Evolutionary conservation across 2,888 invertebrate genomes (phyloP).

Genomic region (Dinocampus coccinellae): DNA sequence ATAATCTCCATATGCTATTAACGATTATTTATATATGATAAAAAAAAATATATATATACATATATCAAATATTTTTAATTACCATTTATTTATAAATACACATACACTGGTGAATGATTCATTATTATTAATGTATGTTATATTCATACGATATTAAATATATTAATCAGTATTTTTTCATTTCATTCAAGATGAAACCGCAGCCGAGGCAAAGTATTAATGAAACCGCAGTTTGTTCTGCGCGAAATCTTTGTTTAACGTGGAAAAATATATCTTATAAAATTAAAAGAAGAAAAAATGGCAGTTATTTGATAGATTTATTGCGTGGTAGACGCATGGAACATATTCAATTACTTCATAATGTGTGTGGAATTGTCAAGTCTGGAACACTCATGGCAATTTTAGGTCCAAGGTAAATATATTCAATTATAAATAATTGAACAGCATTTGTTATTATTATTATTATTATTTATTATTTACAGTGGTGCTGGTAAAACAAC

Average conservation of each 20-base stretch:
- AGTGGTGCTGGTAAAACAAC: slow-evolving; percentile 86
- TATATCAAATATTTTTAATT: too few species aligned
- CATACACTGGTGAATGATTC: too few species aligned
- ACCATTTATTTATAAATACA: too few species aligned
- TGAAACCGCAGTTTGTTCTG: slow-evolving; percentile 29
- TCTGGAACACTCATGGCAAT: slow-evolving; percentile 82
- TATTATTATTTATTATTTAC: slow-evolving; percentile 28
- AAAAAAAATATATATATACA: too few species aligned
- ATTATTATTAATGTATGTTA: background rate
- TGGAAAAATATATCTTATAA: slow-evolving; percentile 59
- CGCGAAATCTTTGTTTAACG: slow-evolving; percentile 50
- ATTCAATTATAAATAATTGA: background rate
- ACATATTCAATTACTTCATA: slow-evolving; percentile 72
- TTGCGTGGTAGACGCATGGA: slow-evolving; percentile 71
- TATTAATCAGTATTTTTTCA: background rate
- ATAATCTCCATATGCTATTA: background rate
- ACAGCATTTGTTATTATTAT: background rate
- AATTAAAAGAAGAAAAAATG: slow-evolving; percentile 49
- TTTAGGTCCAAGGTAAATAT: slow-evolving; percentile 47
- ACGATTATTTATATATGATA: background rate
- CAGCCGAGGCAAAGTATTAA: slow-evolving; percentile 24
- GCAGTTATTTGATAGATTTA: slow-evolving; percentile 66
- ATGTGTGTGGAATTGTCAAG: slow-evolving; percentile 77
- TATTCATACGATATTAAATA: background rate
- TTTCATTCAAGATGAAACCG: slow-evolving; percentile 36